Percentiles rank a stretch among this genome's conserved stretches.
phyloP scores from a whole-genome alignment of 37 sponge, comb jelly and placozoan genomes.

The Aplysina aerophoba region DNA sequence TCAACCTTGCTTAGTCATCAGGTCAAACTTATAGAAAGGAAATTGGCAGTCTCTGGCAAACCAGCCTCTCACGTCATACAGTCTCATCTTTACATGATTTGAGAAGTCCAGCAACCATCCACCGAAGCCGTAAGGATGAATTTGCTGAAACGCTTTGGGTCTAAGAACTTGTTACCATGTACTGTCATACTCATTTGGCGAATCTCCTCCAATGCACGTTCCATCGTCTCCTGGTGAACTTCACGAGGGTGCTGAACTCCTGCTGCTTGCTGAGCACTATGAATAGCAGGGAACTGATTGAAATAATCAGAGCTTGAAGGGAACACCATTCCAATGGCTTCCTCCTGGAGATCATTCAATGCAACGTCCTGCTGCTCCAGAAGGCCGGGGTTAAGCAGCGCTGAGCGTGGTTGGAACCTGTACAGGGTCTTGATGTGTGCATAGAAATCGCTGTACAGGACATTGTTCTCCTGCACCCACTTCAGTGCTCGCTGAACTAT shows the following conservation, averaged over 20 bases:
- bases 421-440: too few species aligned
- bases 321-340: neutral
- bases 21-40: constrained; percentile 1
- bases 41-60: neutral
- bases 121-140: neutral
- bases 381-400: neutral
- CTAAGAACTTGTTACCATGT: neutral
- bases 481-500: too few species aligned
- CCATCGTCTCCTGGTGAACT: neutral
- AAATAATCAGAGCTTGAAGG: constrained; percentile 16
- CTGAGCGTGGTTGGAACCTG: too few species aligned
- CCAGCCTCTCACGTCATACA: neutral
- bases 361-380: neutral
- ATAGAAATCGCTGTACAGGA: too few species aligned
- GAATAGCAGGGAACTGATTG: neutral
- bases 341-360: neutral
- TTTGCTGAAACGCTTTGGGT: neutral
- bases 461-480: too few species aligned
- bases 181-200: neutral
- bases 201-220: neutral
- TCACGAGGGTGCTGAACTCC: neutral
- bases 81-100: neutral
- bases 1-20: neutral
- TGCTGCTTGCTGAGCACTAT: neutral
- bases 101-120: neutral